Base-by-base conservation (phyloP, 2,113 vertebrate species). In the Gobio gobio region DNA sequence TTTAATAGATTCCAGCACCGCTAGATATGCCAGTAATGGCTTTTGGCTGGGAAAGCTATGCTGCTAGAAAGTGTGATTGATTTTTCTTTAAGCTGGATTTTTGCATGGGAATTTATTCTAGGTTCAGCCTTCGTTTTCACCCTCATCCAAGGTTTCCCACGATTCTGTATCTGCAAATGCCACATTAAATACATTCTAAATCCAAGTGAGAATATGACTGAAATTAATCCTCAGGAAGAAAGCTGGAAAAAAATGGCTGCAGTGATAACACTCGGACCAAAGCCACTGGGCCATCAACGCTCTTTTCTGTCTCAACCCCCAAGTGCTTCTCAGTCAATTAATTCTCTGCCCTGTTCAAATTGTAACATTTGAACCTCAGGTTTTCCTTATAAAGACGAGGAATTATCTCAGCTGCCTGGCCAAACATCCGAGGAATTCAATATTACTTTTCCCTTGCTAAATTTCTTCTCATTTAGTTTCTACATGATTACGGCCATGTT, bases 291-390 rank as follows among this genome's bases (percentile, higher is more conserved):
- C 64, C 51, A 66, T 47, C 26, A 64, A 73, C 16, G 77, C 61
- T 61, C 81, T 76, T 73, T 74, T 51, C 64, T 18, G 64, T 61
- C 61, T 80, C 66, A 40, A 59, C 20, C 84, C 72, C 76, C 45
- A 14, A 83, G 80, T 63, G 56, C 49, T 51, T 61, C 49, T 78
- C 29, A 59, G 76, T 56, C 24, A 14, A 59, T 80, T 82, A 75
- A 85, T 80, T 83, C 59, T 43, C 63, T 77, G 73, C 83, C 81
- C 73, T 70, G 83, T 75, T 83, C 59, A 86, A 63, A 86, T 91
- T 90, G 66, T 68, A 51, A 75, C 66, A 59, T 74, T 76, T 54
- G 33, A 78, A 84, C 77, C 43, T 56, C 63, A 33, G 51, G 86
- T 86, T 84, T 59, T 85, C 81, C 73, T 80, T 81, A 49, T 40